Conservation (phyloP, 1,140 invertebrate species). For the Bradynema listronoti region DNA sequence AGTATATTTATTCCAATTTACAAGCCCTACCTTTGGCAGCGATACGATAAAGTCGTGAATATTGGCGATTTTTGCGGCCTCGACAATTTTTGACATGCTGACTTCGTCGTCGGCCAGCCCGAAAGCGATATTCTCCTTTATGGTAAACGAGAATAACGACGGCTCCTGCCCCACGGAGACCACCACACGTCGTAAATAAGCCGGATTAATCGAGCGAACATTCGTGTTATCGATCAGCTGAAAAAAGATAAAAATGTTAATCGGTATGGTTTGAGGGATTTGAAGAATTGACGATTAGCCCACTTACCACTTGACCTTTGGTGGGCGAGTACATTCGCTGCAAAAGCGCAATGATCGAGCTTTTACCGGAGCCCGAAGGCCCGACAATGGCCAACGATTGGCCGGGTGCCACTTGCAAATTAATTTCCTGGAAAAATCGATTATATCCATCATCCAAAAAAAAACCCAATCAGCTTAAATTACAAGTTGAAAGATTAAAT, state of each 20-base stretch:
- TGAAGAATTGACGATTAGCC: neutral
- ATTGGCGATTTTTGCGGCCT: conserved; percentile 46
- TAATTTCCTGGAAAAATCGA: conserved; percentile 53
- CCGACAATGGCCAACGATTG: conserved; percentile 59
- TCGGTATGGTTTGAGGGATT: conserved; percentile 2
- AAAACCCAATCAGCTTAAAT: neutral
- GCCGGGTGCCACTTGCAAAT: conserved; percentile 49
- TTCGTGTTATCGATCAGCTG: conserved; percentile 53
- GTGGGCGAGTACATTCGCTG: conserved; percentile 60
- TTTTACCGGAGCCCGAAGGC: conserved; percentile 57
- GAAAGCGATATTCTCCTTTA: conserved; percentile 45
- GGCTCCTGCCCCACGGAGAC: conserved; percentile 54
- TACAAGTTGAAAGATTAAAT: neutral
- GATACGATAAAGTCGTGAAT: conserved; percentile 51
- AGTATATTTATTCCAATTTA: neutral
- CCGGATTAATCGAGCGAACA: conserved; percentile 48
- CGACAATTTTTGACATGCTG: conserved; percentile 52
- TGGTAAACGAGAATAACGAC: conserved; percentile 38
- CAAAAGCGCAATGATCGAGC: conserved; percentile 59
- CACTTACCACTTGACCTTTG: conserved; percentile 46
- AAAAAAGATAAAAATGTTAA: conserved; percentile 11
- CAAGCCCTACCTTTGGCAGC: conserved; percentile 41
- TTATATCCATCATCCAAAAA: too few species aligned
- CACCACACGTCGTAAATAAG: conserved; percentile 47
- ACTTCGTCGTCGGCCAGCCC: conserved; percentile 51